A percentile compares a stretch with the other conserved stretches of the same genome.
Conservation (phyloP, 2,888 invertebrate genomes). For the Aquatica leii region DNA sequence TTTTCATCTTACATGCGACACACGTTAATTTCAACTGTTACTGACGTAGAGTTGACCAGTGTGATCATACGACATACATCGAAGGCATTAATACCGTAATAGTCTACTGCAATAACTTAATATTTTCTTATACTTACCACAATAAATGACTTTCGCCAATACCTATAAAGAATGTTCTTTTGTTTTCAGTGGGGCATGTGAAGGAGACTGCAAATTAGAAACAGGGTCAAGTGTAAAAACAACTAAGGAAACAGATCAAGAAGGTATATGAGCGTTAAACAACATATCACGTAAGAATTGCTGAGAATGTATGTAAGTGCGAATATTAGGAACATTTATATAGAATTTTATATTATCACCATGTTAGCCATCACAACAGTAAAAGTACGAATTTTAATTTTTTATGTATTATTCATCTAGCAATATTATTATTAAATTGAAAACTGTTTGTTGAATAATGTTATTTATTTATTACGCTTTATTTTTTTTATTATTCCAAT, state of each 20-base stretch:
- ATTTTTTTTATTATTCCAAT: conserved; percentile 18
- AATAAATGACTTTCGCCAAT: no score
- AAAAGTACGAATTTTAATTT: conserved; percentile 43
- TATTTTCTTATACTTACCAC: no score
- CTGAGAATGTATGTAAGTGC: conserved; percentile 50
- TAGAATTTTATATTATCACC: conserved; percentile 55
- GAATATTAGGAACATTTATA: conserved; percentile 52
- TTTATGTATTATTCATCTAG: conserved; percentile 53
- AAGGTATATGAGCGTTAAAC: conserved; percentile 40
- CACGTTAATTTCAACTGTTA: no score
- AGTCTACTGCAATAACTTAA: no score
- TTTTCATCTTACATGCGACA: no score
- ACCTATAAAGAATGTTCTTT: no score
- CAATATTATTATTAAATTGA: conserved; percentile 49
- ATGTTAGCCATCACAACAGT: conserved; percentile 50
- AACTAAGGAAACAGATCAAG: conserved; percentile 32
- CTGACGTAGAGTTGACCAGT: no score
- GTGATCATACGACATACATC: no score
- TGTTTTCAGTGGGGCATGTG: no score
- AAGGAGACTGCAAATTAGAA: neutral
- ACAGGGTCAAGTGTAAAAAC: conserved; percentile 29
- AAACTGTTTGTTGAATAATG: conserved; percentile 30
- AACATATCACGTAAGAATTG: conserved; percentile 56
- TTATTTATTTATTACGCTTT: conserved; percentile 41
- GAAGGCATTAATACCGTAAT: no score